These are phyloP conservation scores for Cydia pomonella DNA, from an alignment of 1,140 invertebrate genomes.

Conservation along the genomic window DNA sequence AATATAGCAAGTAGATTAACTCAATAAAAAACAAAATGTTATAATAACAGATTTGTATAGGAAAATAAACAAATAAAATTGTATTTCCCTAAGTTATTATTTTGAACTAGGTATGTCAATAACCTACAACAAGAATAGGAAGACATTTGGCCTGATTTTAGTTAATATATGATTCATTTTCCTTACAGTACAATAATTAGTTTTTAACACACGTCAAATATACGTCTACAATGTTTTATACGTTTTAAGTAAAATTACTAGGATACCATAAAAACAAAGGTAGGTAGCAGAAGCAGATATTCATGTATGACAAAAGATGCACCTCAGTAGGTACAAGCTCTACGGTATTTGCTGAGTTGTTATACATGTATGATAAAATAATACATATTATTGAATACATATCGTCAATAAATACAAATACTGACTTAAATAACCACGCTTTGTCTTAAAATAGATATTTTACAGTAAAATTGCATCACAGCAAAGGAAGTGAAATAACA, in stretches of 20 bases:
- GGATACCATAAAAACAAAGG: not conserved
- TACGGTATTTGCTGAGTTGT: not conserved
- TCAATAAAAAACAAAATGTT: not conserved
- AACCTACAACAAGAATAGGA: not conserved
- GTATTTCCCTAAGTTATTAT: not conserved
- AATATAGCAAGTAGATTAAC: not conserved
- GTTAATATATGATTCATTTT: not conserved
- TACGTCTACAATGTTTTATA: too few relatives aligned
- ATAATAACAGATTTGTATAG: not conserved
- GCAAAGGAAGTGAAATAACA: constrained; percentile 79
- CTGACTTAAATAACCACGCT: constrained; percentile 49
- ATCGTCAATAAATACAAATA: constrained; percentile 3
- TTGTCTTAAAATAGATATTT: constrained; percentile 74
- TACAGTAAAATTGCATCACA: constrained; percentile 79
- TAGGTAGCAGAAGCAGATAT: not conserved
- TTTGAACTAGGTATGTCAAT: not conserved
- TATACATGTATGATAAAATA: not conserved
- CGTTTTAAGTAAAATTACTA: not conserved
- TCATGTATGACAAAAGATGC: not conserved
- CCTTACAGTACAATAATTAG: not conserved
- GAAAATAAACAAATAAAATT: not conserved
- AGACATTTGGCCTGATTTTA: not conserved
- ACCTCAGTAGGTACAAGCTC: not conserved
- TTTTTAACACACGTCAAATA: not conserved
- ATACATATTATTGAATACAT: not conserved